phyloP scores from a whole-genome alignment of 2,888 invertebrate species.

The Lasioglossum oenotherae region DNA sequence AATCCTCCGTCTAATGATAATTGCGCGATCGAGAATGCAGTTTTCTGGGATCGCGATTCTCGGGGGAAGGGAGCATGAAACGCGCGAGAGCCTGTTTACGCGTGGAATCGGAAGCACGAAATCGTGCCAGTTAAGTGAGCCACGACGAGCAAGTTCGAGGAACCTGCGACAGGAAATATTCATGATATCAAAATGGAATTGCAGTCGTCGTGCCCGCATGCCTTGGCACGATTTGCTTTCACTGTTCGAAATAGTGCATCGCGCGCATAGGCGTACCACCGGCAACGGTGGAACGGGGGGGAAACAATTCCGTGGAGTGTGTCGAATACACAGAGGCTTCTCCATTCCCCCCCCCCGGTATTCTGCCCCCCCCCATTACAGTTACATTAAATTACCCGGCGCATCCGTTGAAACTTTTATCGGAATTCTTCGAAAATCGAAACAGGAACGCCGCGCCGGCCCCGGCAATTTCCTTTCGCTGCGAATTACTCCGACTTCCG shows the following conservation, averaged over 20 bases:
- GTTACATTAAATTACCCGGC: constrained; percentile 30
- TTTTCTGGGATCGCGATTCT: neutral
- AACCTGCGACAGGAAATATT: constrained; percentile 80
- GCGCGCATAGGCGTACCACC: constrained; percentile 47
- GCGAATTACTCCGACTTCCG: neutral
- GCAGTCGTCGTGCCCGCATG: constrained; percentile 71
- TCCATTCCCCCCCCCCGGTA: neutral
- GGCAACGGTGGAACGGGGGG: constrained; percentile 38
- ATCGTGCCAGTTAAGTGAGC: constrained; percentile 59
- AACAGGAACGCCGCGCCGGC: neutral
- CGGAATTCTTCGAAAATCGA: neutral
- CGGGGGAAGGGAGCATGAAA: constrained; percentile 26
- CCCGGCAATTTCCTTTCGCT: neutral
- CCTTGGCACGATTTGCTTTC: constrained; percentile 71
- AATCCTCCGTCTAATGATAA: neutral
- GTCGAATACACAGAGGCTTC: constrained; percentile 27
- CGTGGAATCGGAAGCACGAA: constrained; percentile 53
- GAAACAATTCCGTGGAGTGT: constrained; percentile 53
- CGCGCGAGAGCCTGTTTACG: constrained; percentile 34
- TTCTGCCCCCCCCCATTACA: constrained; percentile 5
- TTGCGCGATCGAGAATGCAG: constrained; percentile 23
- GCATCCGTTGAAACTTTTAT: constrained; percentile 35
- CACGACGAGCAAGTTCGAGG: constrained; percentile 73
- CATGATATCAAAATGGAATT: constrained; percentile 83
- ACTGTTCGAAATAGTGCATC: constrained; percentile 61